These are phyloP conservation scores for Echiichthys vipera DNA, from an alignment of 2,797 vertebrate species.

Conservation along the genomic window DNA sequence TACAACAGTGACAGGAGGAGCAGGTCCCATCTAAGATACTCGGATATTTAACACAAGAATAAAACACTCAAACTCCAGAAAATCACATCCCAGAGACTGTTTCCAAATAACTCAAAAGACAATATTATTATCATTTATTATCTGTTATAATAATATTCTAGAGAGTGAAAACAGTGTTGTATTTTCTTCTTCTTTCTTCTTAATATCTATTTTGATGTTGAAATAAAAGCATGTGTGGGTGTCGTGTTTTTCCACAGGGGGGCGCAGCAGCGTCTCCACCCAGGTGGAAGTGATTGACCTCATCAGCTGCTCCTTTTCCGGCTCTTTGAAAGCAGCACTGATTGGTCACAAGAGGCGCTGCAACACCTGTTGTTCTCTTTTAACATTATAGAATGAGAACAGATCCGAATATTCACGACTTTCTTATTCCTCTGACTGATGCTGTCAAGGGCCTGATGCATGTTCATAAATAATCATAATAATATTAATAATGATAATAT, in stretches of 20 bases:
- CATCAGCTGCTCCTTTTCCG: neutral
- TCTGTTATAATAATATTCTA: neutral
- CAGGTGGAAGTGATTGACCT: constrained; percentile 10
- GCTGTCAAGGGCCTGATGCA: accelerated
- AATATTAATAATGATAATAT: too few relatives aligned
- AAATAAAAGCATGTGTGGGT: too few relatives aligned
- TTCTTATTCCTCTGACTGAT: too few relatives aligned
- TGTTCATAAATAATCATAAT: too few relatives aligned
- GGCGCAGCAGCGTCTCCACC: constrained; percentile 17
- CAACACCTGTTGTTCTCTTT: neutral
- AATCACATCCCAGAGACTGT: neutral
- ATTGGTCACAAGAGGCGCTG: constrained; percentile 1
- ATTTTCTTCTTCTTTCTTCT: too few relatives aligned
- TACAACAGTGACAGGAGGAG: neutral
- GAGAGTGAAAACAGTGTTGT: neutral
- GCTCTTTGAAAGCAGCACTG: neutral
- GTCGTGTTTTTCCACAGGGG: too few relatives aligned
- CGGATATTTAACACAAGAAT: neutral
- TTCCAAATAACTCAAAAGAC: too few relatives aligned
- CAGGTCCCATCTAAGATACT: neutral
- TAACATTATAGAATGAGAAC: neutral
- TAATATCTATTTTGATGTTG: neutral
- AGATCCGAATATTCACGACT: too few relatives aligned
- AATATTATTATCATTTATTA: neutral
- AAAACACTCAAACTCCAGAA: neutral